A percentile compares a stretch with the other conserved stretches of the same genome.
Conservation (phyloP, 1,140 invertebrate species). For the Leucophenga varia region DNA sequence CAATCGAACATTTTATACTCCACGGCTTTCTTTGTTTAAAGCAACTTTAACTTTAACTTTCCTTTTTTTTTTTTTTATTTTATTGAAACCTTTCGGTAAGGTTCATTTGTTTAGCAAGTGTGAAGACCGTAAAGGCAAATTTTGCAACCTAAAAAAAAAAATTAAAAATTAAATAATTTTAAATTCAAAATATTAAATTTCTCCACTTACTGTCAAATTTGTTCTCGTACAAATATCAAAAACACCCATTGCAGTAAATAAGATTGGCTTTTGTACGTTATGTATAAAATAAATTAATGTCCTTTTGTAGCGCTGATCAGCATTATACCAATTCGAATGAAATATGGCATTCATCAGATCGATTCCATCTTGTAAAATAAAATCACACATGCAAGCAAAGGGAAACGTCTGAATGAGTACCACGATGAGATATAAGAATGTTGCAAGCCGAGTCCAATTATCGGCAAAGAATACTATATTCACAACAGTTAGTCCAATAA, state of each 20-base stretch:
- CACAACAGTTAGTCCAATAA: not conserved
- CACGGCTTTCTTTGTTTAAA: too few relatives aligned
- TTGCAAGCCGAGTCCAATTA: not conserved
- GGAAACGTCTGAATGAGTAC: not conserved
- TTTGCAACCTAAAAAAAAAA: slow-evolving; percentile 1
- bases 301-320: not conserved
- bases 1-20: too few relatives aligned
- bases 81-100: too few relatives aligned
- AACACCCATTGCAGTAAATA: not conserved
- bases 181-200: not conserved
- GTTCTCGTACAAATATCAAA: not conserved
- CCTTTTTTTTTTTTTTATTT: too few relatives aligned
- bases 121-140: not conserved
- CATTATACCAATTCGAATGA: not conserved
- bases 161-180: not conserved
- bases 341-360: not conserved
- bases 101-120: not conserved
- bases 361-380: not conserved
- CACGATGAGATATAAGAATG: not conserved
- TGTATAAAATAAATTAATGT: not conserved
- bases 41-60: too few relatives aligned
- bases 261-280: not conserved
- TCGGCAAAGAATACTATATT: not conserved
- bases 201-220: not conserved
- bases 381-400: not conserved